Percentiles rank a stretch among this genome's conserved stretches.
Conservation (phyloP, 2,888 invertebrate species). For the Hoplodrina blanda region DNA sequence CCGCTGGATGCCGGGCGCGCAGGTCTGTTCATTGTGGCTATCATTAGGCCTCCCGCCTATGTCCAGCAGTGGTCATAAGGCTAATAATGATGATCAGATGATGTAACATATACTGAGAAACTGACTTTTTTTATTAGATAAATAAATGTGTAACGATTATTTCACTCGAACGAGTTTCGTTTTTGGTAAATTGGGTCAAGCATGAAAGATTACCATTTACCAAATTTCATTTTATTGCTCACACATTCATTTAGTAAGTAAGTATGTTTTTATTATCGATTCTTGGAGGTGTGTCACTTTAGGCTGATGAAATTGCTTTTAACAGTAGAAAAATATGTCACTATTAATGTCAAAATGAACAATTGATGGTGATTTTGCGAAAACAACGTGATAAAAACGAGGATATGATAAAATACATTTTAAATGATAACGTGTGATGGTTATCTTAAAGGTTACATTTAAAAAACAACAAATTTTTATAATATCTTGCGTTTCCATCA, state of each 20-base stretch:
- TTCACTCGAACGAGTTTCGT: not conserved
- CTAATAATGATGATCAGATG: no score
- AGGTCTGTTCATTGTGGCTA: no score
- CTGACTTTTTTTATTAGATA: not conserved
- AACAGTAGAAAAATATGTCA: constrained; percentile 2
- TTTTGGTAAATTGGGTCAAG: not conserved
- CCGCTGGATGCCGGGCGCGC: no score
- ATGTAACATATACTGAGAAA: not conserved
- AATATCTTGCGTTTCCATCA: not conserved
- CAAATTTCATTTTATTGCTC: not conserved
- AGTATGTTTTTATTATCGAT: not conserved
- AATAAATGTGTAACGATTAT: not conserved
- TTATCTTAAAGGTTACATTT: constrained; percentile 8
- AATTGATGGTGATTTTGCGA: not conserved
- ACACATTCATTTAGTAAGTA: constrained; percentile 1
- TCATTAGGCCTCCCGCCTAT: no score
- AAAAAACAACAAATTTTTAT: not conserved
- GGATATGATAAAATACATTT: constrained; percentile 1
- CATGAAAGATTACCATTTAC: not conserved
- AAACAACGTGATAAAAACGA: not conserved
- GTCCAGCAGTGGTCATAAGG: no score
- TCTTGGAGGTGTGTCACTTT: constrained; percentile 6
- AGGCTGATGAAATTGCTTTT: constrained; percentile 1
- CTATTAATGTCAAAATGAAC: not conserved
- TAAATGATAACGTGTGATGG: constrained; percentile 7